Conservation (phyloP, 2,888 invertebrate genomes). For the Ischnura elegans region DNA sequence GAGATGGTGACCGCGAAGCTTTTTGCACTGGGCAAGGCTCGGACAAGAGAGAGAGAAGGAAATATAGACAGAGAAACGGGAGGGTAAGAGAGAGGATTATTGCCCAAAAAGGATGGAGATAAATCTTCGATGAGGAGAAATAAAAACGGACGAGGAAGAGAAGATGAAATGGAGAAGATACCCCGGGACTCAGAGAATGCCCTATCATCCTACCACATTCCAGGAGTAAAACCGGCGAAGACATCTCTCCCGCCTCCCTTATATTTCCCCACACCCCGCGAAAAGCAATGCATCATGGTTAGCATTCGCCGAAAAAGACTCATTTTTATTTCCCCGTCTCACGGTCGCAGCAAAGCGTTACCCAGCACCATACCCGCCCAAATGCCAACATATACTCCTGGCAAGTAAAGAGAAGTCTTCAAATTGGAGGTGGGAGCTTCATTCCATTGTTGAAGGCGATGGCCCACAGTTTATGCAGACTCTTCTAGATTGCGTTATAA, state of each 20-base stretch:
- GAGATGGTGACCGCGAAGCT: neutral
- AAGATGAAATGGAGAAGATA: neutral
- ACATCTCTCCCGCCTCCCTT: neutral
- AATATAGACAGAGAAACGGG: too few species aligned
- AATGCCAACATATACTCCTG: too few species aligned
- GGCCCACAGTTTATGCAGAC: too few species aligned
- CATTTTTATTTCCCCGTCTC: neutral
- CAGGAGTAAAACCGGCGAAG: neutral
- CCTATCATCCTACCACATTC: neutral
- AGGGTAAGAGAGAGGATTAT: neutral
- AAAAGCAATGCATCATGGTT: conserved; percentile 59
- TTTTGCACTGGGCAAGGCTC: neutral
- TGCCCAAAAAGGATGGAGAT: conserved; percentile 39
- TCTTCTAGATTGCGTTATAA: too few species aligned
- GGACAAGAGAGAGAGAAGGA: neutral
- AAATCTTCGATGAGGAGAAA: conserved; percentile 45
- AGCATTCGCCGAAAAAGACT: conserved; percentile 21
- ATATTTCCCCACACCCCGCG: neutral
- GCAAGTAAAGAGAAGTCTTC: too few species aligned
- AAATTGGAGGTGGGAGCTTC: too few species aligned
- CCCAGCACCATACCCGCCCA: neutral
- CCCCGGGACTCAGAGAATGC: neutral
- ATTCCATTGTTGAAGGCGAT: too few species aligned
- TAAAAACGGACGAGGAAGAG: conserved; percentile 15
- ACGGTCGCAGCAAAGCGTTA: too few species aligned